Percentiles rank a stretch among this genome's conserved stretches.
Conservation (phyloP, 2,113 vertebrate species). For the Centropus unirufus region DNA sequence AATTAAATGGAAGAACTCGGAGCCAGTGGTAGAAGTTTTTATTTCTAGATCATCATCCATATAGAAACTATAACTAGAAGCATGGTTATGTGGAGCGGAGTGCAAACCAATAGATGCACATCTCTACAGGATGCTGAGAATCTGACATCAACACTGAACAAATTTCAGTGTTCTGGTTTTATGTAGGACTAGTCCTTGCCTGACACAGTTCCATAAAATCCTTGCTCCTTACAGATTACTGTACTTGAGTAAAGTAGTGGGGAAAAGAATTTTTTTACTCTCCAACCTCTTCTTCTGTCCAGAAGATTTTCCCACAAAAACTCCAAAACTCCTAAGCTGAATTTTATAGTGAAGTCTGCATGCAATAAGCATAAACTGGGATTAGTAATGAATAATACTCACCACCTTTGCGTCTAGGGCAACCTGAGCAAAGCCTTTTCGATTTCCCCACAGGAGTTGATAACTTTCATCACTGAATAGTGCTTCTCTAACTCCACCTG, state of each 20-base stretch:
- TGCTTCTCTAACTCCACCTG: slow-evolving; percentile 86
- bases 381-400: neutral
- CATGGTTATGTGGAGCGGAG: neutral
- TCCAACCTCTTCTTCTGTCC: neutral
- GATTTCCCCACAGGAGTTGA: slow-evolving; percentile 82
- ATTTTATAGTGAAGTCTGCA: neutral
- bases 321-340: neutral
- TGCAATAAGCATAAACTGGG: neutral
- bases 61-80: neutral
- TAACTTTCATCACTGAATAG: slow-evolving; percentile 88
- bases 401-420: slow-evolving; percentile 88
- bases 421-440: slow-evolving; percentile 87
- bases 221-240: neutral
- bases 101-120: neutral
- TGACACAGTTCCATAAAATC: neutral
- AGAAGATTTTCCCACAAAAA: neutral
- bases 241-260: neutral
- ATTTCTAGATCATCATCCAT: neutral
- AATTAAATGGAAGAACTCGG: neutral
- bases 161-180: neutral
- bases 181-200: neutral
- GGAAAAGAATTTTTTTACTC: neutral
- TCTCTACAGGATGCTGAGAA: neutral
- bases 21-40: neutral
- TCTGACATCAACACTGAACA: neutral